phyloP scores from a whole-genome alignment of 2,113 vertebrate species.

The Stictonetta naevosa region DNA sequence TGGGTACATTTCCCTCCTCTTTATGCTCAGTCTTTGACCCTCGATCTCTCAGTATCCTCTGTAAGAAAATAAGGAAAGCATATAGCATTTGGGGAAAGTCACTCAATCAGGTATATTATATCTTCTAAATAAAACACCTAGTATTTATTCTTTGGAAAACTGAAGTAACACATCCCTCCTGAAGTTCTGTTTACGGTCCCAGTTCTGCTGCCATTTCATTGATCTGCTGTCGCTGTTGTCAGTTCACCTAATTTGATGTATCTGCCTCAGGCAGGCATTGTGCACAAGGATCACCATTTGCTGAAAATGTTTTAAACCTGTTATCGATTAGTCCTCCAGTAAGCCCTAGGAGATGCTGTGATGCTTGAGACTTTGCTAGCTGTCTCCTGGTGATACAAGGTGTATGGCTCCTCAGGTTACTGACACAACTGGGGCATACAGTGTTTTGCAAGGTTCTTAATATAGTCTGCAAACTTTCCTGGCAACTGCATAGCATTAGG shows the following conservation, averaged over 20 bases:
- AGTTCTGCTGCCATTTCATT: neutral
- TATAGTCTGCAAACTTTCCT: neutral
- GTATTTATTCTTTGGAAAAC: neutral
- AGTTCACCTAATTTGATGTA: neutral
- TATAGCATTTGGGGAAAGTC: neutral
- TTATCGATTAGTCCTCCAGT: neutral
- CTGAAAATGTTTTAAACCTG: neutral
- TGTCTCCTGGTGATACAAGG: neutral
- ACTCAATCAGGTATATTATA: neutral
- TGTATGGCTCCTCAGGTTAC: neutral
- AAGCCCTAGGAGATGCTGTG: neutral
- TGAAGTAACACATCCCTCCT: neutral
- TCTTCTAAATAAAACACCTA: neutral
- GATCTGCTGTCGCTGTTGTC: neutral
- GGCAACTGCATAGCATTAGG: neutral
- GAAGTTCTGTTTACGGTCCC: accelerated
- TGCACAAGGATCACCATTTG: neutral
- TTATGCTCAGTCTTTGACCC: accelerated
- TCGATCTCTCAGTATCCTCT: neutral
- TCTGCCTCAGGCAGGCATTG: neutral
- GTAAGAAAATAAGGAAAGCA: neutral
- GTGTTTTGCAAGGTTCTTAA: neutral
- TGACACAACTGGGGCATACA: neutral
- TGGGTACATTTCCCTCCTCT: neutral
- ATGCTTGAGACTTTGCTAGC: neutral